A percentile compares a stretch with the other conserved stretches of the same genome.
Conservation (phyloP, 2,113 vertebrate species). For the Laticauda laticaudata region DNA sequence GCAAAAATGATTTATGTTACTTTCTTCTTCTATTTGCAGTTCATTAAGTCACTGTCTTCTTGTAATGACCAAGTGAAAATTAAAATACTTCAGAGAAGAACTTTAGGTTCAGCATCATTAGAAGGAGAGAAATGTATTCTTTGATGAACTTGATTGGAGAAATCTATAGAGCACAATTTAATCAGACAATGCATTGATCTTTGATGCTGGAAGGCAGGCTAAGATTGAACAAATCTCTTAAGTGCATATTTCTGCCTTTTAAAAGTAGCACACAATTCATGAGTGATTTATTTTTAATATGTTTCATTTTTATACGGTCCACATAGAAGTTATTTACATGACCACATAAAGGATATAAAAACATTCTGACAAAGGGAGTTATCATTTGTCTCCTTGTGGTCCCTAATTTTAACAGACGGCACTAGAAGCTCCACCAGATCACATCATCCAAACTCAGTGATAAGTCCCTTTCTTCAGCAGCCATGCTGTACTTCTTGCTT, state of each 20-base stretch:
- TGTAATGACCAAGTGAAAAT: constrained; percentile 82
- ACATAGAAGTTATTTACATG: constrained; percentile 33
- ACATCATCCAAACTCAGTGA: background rate
- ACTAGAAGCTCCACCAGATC: background rate
- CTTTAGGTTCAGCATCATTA: constrained; percentile 82
- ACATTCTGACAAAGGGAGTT: background rate
- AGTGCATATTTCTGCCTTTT: constrained; percentile 65
- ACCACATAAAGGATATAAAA: constrained; percentile 21
- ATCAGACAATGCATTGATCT: constrained; percentile 80
- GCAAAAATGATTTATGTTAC: constrained; percentile 83
- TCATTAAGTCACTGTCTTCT: constrained; percentile 90
- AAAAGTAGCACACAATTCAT: constrained; percentile 59
- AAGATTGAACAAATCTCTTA: constrained; percentile 65
- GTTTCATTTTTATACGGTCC: constrained; percentile 49
- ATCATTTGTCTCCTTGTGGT: background rate
- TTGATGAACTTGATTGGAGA: constrained; percentile 78
- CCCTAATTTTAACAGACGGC: background rate
- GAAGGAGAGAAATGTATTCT: constrained; percentile 77
- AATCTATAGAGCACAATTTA: constrained; percentile 79
- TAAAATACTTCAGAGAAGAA: constrained; percentile 81
- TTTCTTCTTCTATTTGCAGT: constrained; percentile 83
- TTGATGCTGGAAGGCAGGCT: constrained; percentile 63
- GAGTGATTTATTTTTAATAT: constrained; percentile 62
- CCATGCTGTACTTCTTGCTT: background rate
- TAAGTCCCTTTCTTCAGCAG: background rate